Conservation (phyloP, 2,113 vertebrate species). For the Callaeas wilsoni region DNA sequence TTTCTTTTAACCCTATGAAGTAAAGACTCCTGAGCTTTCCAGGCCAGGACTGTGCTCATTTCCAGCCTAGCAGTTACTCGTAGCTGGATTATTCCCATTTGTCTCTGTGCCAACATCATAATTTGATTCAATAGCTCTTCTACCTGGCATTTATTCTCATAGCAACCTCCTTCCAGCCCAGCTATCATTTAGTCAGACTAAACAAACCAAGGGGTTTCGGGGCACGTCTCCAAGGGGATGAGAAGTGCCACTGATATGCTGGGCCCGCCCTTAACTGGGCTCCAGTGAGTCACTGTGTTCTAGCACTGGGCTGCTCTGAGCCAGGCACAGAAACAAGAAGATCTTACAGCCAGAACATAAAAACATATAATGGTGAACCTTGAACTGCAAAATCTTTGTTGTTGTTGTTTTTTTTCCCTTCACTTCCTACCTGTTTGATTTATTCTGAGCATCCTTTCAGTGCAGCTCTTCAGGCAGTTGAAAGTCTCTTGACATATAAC, state of each 20-base stretch:
- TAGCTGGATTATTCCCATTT: background rate
- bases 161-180: background rate
- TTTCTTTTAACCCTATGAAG: background rate
- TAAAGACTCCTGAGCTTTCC: background rate
- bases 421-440: background rate
- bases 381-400: background rate
- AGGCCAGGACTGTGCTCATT: background rate
- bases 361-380: background rate
- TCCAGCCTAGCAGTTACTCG: background rate
- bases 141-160: conserved; percentile 25
- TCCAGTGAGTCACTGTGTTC: background rate
- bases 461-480: background rate
- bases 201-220: background rate
- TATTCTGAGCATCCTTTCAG: background rate
- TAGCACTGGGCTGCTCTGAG: background rate
- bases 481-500: background rate
- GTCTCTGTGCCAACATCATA: background rate
- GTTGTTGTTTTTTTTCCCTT: background rate
- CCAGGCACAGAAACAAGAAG: background rate
- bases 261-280: background rate
- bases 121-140: conserved; percentile 13
- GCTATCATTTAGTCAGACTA: background rate
- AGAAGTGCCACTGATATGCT: background rate
- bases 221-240: background rate
- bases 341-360: background rate